Evolutionary conservation across 2,888 invertebrate genomes (phyloP).

Genomic region (Oscheius myriophilus): DNA sequence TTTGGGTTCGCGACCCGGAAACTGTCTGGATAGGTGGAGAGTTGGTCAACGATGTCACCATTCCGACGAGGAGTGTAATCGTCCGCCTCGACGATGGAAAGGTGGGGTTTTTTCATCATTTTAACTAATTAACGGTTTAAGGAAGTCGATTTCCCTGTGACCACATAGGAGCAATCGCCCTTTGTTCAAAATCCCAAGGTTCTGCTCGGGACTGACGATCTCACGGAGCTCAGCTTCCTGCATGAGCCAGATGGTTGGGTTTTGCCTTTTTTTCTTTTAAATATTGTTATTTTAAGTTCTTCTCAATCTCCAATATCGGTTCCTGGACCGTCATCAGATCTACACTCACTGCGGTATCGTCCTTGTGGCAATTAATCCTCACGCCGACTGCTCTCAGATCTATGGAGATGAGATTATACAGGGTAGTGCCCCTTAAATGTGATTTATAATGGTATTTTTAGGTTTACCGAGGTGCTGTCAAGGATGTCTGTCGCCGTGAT

Average conservation of each 20-base stretch:
- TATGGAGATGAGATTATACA: conserved; percentile 94
- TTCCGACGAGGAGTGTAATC: conserved; percentile 44
- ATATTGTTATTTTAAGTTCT: conserved; percentile 77
- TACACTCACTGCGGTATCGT: conserved; percentile 99
- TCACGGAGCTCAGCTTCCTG: conserved; percentile 93
- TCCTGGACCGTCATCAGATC: conserved; percentile 89
- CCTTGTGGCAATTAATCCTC: conserved; percentile 96
- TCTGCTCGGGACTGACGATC: conserved; percentile 94
- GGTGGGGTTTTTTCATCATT: conserved; percentile 26
- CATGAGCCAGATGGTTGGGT: conserved; percentile 84
- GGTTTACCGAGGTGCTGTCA: conserved; percentile 66
- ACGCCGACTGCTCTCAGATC: conserved; percentile 78
- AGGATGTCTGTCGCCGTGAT: conserved; percentile 77
- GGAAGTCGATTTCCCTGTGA: conserved; percentile 43
- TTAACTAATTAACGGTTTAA: conserved; percentile 29
- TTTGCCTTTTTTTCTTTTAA: neutral
- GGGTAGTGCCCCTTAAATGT: conserved; percentile 75
- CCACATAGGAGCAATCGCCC: conserved; percentile 77
- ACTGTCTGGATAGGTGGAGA: conserved; percentile 63
- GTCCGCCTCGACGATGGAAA: conserved; percentile 52
- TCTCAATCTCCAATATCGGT: conserved; percentile 91
- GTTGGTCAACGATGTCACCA: conserved; percentile 56
- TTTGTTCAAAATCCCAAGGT: conserved; percentile 93
- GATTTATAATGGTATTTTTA: conserved; percentile 25
- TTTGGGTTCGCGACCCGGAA: conserved; percentile 66